Evolutionary conservation across 1,140 invertebrate species (phyloP), one percentile per base, ranked within the genome.

Genomic region (Trachymyrmex cornetzi): DNA sequence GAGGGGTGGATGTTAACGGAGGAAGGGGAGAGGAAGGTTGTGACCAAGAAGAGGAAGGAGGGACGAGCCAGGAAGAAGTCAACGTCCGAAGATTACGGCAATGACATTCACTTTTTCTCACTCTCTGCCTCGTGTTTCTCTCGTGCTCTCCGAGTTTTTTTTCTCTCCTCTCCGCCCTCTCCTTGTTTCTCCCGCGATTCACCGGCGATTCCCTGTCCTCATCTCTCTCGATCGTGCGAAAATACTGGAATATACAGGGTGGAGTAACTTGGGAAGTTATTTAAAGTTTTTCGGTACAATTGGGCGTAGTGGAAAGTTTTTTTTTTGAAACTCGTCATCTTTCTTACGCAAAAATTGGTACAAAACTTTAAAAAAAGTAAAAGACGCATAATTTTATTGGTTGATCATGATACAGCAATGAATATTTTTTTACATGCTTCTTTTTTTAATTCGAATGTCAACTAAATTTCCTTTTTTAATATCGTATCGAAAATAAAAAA

Each of bases 91-190:
- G 94, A 95, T 95, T 95, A 95, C 95, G 94, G 94, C 95, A 95
- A 95, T 95, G 95, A 95, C 94, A 95, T 95, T 95, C 94, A 94
- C 94, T 95, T 95, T 95, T 95, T 95, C 93, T 95, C 92, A 93
- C 91, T 94, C 94, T 92, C 91, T 91, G 91, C 92, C 90, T 92
- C 89, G 90, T 91, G 90, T 92, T 91, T 80, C 92, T 92, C 88
- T 91, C 88, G 85, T 88, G 87, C 79, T 90, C 88, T 92, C 91
- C 92, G 91, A 88, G 16, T 24, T 64, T 86, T 87, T 69, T 87
- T 75, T 77, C 59, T 85, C 24, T 77, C 59, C 27, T 72, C n/a
- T 48, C 50, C 50, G 24, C 80, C 59, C 61, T 77, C 71, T 89
- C 81, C 84, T 89, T 89, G 75, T 90, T 90, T 85, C 88, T 88